Percentiles rank a stretch among this genome's conserved stretches.
Conservation (phyloP, 23 tunicate genomes). For the Halocynthia aurantium region DNA sequence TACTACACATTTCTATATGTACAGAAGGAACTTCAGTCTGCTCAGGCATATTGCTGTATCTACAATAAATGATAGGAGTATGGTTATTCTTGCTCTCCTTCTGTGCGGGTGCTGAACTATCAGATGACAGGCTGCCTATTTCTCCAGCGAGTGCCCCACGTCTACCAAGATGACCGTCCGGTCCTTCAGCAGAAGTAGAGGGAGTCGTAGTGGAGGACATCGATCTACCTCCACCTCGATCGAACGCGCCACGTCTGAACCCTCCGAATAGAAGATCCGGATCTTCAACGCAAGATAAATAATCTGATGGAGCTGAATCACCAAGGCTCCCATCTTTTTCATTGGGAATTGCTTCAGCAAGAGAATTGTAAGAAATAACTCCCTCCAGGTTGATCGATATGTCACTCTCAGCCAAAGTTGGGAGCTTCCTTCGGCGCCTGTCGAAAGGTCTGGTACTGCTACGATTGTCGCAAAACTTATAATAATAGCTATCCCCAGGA, state of each 20-base stretch:
- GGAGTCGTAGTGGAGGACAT: not conserved
- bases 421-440: constrained; percentile 37
- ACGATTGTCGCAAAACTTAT: constrained; percentile 43
- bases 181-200: too few relatives aligned
- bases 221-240: not conserved
- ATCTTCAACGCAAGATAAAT: not conserved
- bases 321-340: not conserved
- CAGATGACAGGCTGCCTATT: not conserved
- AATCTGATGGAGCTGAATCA: not conserved
- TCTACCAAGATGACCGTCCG: not conserved
- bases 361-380: constrained; percentile 16
- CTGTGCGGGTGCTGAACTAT: not conserved
- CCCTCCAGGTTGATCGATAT: constrained; percentile 20
- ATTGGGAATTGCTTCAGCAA: constrained; percentile 16
- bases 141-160: not conserved
- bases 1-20: too few relatives aligned
- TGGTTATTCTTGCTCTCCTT: not conserved
- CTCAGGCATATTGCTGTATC: constrained; percentile 16
- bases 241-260: not conserved
- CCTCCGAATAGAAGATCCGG: not conserved
- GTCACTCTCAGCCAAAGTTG: constrained; percentile 44
- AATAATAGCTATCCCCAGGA: constrained; percentile 38
- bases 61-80: constrained; percentile 20
- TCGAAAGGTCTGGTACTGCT: constrained; percentile 29
- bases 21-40: not conserved